phyloP scores from a whole-genome alignment of 2,888 invertebrate genomes.

The Mesorhabditis spiculigera region DNA sequence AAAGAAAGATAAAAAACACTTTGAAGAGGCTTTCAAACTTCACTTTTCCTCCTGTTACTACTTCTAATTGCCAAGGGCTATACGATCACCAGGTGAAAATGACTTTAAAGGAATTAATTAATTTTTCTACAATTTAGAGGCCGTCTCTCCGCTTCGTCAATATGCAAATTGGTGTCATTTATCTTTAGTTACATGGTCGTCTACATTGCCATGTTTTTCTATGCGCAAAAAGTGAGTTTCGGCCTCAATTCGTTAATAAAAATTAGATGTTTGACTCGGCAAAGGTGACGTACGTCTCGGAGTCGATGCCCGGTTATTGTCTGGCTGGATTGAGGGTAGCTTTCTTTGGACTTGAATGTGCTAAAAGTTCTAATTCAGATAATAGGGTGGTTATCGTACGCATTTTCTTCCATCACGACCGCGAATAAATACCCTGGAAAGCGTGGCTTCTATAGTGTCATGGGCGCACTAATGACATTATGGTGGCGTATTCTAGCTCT shows the following conservation, averaged over 20 bases:
- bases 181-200: slow-evolving; percentile 74
- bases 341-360: slow-evolving; percentile 63
- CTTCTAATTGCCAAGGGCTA: slow-evolving; percentile 83
- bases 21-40: slow-evolving; percentile 73
- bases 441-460: slow-evolving; percentile 77
- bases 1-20: neutral
- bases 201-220: slow-evolving; percentile 73
- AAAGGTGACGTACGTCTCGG: slow-evolving; percentile 81
- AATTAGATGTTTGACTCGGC: slow-evolving; percentile 82
- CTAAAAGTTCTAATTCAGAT: slow-evolving; percentile 65
- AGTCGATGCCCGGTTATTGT: slow-evolving; percentile 80
- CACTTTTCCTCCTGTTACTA: slow-evolving; percentile 74
- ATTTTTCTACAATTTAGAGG: slow-evolving; percentile 61
- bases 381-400: slow-evolving; percentile 79
- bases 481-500: slow-evolving; percentile 66
- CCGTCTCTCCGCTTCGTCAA: slow-evolving; percentile 71
- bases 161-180: slow-evolving; percentile 76
- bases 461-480: slow-evolving; percentile 76
- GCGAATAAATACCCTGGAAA: slow-evolving; percentile 80
- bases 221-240: slow-evolving; percentile 27
- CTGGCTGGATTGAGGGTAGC: slow-evolving; percentile 24
- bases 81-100: slow-evolving; percentile 66
- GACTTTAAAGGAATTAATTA: neutral
- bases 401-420: slow-evolving; percentile 71
- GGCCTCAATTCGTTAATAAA: slow-evolving; percentile 8